A percentile compares a stretch with the other conserved stretches of the same genome.
Conservation (phyloP, 2,113 vertebrate species). For the Prunella fulvescens region DNA sequence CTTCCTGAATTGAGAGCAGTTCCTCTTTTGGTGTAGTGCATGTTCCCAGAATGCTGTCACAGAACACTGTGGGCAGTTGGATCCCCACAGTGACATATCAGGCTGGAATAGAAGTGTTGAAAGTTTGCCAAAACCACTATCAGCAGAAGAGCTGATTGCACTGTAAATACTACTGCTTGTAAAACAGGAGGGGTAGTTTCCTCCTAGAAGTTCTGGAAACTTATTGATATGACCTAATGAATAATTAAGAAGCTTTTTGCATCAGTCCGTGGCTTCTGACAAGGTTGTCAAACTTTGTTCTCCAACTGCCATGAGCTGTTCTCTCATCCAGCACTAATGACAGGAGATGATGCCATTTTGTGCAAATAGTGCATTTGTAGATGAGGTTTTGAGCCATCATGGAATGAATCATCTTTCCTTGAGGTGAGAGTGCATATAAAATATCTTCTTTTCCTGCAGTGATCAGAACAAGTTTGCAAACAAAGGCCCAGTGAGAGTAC, state of each 20-base stretch:
- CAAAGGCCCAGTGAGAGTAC: neutral
- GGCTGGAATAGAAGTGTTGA: neutral
- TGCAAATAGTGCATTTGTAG: neutral
- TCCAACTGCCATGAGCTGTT: neutral
- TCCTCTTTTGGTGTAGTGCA: neutral
- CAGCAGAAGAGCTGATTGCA: neutral
- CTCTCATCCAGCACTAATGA: neutral
- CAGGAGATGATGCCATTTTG: neutral
- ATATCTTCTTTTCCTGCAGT: neutral
- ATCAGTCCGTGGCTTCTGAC: neutral
- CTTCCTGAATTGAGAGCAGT: neutral
- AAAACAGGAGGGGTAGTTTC: neutral
- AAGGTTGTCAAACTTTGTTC: neutral
- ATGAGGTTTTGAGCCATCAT: neutral
- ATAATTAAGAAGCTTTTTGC: neutral
- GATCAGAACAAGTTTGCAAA: neutral
- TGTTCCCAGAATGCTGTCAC: neutral
- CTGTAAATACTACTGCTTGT: neutral
- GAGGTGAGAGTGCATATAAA: neutral
- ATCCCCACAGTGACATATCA: neutral
- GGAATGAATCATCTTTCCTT: neutral
- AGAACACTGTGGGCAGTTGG: neutral
- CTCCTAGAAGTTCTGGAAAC: neutral
- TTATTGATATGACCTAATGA: neutral
- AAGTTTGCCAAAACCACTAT: neutral